These are phyloP conservation scores for Dexiosoma caninum DNA, from an alignment of 2,888 invertebrate species.

Conservation along the genomic window DNA sequence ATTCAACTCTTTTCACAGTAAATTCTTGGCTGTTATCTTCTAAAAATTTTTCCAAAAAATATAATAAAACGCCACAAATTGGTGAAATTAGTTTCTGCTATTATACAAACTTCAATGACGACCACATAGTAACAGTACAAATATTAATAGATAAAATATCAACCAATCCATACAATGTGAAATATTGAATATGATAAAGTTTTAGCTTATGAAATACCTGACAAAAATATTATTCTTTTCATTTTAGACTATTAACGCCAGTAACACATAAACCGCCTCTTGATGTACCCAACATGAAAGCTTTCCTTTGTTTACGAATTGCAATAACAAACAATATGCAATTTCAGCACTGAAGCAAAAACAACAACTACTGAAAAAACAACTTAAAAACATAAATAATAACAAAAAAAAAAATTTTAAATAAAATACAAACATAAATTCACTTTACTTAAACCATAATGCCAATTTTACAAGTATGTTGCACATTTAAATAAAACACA, in stretches of 20 bases:
- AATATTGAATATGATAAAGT: background rate
- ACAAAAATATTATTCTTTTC: background rate
- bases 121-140: no score
- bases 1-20: no score
- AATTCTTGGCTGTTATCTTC: no score
- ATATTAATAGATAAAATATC: no score
- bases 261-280: conserved; percentile 32
- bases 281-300: conserved; percentile 11
- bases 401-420: background rate
- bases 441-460: conserved; percentile 22
- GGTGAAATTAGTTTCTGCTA: no score
- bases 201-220: background rate
- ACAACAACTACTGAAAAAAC: conserved; percentile 4
- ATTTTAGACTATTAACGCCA: conserved; percentile 30
- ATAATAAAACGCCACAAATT: no score
- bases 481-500: conserved; percentile 28
- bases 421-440: conserved; percentile 9
- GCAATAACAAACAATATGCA: conserved; percentile 12
- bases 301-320: conserved; percentile 17
- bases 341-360: conserved; percentile 23
- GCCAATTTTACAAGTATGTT: no score
- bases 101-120: no score
- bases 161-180: no score
- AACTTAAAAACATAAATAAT: background rate
- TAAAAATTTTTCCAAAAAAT: no score